Evolutionary conservation across 2,888 invertebrate species (phyloP), one percentile per base, ranked within the genome.

Genomic region (Lasioglossum pauxillum): DNA sequence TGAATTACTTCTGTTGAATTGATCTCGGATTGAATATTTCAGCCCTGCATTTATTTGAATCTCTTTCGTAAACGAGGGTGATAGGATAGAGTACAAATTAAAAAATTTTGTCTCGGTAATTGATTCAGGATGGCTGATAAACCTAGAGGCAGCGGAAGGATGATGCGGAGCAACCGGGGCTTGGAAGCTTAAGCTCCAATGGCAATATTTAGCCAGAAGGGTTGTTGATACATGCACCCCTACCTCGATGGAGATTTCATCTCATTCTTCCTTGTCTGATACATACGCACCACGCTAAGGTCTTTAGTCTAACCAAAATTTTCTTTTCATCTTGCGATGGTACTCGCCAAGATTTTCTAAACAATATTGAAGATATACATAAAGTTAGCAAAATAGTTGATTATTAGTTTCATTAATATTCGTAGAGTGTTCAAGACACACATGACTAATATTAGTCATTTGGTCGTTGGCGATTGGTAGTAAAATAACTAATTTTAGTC

Each of bases 191-290:
- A 71, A 41, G 71, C 38, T 71, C n/a, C n/a, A 71, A 71, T 41
- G 71, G 41, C 38, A 71, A 71, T 71, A 71, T 71, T 71, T 41
- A 71, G 71, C 71, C 71, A n/a, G n/a, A 41, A 71, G 71, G 71
- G 71, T 71, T 71, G 71, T 38, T 41, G 71, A 41, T 38, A 41
- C 71, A 71, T 14, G 71, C 71, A 23, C 27, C 71, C 23, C 71
- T 41, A n/a, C n/a, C n/a, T 71, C 41, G 71, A 71, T 38, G 10
- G 71, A 41, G 71, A 71, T 41, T 71, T 71, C 71, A 71, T 71
- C 71, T 38, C 23, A 12, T 69, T 12, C n/a, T 5, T 23, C n/a
- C 5, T 41, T 41, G 5, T 38, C n/a, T 5, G 12, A 71, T 41
- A n/a, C 71, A 14, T 14, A 41, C 71, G 14, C n/a, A 12, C 16